phyloP scores from a whole-genome alignment of 1,140 invertebrate genomes.

The Mya arenaria region DNA sequence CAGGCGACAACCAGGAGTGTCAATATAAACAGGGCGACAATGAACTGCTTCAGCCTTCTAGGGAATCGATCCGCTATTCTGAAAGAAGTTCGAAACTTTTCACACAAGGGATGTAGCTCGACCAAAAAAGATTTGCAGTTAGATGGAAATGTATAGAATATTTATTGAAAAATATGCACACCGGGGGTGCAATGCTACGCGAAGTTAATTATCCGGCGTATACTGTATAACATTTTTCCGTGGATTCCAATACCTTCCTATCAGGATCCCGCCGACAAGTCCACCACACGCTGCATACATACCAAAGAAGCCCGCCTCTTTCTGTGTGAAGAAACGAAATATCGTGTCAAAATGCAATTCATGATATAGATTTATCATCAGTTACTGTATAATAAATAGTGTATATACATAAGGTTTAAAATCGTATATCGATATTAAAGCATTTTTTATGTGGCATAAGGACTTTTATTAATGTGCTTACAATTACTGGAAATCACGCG shows the following conservation, averaged over 20 bases:
- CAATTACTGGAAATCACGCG: too few relatives aligned
- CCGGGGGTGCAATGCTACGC: too few relatives aligned
- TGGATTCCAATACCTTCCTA: constrained; percentile 30
- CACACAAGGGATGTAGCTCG: too few relatives aligned
- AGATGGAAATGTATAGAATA: too few relatives aligned
- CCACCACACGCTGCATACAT: constrained; percentile 50
- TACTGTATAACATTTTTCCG: too few relatives aligned
- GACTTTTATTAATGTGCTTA: too few relatives aligned
- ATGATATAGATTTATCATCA: too few relatives aligned
- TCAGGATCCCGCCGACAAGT: constrained; percentile 7
- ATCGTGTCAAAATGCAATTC: background rate
- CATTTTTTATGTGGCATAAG: too few relatives aligned
- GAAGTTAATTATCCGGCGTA: too few relatives aligned
- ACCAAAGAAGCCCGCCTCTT: constrained; percentile 51
- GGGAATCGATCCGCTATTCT: constrained; percentile 10
- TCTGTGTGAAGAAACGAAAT: constrained; percentile 12
- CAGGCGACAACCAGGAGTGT: background rate
- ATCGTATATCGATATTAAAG: background rate
- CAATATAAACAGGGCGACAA: background rate
- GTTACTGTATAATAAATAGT: background rate
- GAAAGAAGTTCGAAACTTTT: background rate
- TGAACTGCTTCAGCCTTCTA: background rate
- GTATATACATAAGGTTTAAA: background rate
- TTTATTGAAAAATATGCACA: too few relatives aligned
- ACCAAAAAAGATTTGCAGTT: too few relatives aligned